Percentiles rank a stretch among this genome's conserved stretches.
Conservation (phyloP, 2,888 invertebrate species). For the Cyrtodaria siliqua region DNA sequence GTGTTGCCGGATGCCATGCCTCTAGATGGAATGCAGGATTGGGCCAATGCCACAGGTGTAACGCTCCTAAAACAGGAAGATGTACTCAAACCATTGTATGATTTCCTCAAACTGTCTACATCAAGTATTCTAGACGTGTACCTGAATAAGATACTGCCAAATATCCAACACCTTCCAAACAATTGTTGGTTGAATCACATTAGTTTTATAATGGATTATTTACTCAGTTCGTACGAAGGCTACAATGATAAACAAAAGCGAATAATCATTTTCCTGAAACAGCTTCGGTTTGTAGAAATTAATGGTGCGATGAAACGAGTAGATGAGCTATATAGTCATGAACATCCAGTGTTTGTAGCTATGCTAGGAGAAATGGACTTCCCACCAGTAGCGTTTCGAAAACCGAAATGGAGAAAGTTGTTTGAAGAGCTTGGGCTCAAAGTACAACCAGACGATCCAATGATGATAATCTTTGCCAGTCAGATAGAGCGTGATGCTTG, state of each 20-base stretch:
- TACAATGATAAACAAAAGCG: background rate
- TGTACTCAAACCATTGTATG: background rate
- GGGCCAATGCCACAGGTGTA: constrained; percentile 27
- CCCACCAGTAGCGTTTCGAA: constrained; percentile 31
- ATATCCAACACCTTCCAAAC: background rate
- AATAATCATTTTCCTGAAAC: constrained; percentile 4
- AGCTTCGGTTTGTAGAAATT: constrained; percentile 21
- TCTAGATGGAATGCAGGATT: constrained; percentile 36
- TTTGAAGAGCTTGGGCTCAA: constrained; percentile 45
- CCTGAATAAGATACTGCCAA: no score
- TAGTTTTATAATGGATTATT: background rate
- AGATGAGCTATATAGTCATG: constrained; percentile 17
- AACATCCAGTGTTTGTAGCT: constrained; percentile 16
- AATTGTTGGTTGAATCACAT: constrained; percentile 9
- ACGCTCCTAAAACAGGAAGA: constrained; percentile 30
- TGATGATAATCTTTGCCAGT: constrained; percentile 52
- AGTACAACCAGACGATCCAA: constrained; percentile 24
- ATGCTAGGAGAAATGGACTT: constrained; percentile 22
- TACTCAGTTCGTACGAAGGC: background rate
- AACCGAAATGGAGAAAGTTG: constrained; percentile 29
- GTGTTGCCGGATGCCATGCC: constrained; percentile 47
- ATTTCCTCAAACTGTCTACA: background rate
- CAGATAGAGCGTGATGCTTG: constrained; percentile 19
- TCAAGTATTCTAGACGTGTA: constrained; percentile 1
- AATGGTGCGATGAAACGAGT: constrained; percentile 14